These are phyloP conservation scores for Tricholauxania praeusta DNA, from an alignment of 2,888 invertebrate species.

Conservation along the genomic window DNA sequence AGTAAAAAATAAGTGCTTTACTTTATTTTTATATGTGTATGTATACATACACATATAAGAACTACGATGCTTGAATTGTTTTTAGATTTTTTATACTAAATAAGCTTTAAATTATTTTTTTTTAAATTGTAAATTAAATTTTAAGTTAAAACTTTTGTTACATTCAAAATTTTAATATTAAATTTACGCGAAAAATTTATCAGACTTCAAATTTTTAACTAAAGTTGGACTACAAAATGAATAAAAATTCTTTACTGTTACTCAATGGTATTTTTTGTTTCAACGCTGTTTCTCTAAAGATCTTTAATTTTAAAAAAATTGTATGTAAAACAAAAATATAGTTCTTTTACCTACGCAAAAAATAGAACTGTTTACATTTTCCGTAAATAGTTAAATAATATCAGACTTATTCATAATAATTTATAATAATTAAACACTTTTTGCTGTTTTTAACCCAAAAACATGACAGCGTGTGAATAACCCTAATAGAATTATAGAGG, in stretches of 20 bases:
- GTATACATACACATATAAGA: no score
- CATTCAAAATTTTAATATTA: slow-evolving; percentile 44
- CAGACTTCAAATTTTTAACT: slow-evolving; percentile 63
- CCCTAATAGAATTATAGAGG: no score
- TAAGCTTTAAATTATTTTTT: slow-evolving; percentile 8
- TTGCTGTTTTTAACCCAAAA: no score
- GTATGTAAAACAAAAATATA: slow-evolving; percentile 29
- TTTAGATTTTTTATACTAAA: slow-evolving; percentile 6
- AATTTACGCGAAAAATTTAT: slow-evolving; percentile 49
- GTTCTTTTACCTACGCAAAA: slow-evolving; percentile 7
- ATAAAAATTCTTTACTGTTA: slow-evolving; percentile 12
- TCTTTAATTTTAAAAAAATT: slow-evolving; percentile 20
- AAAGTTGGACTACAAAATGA: slow-evolving; percentile 56
- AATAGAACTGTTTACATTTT: no score
- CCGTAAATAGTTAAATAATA: no score
- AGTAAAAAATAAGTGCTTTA: slow-evolving; percentile 11
- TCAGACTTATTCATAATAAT: no score
- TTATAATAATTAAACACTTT: no score
- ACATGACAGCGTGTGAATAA: no score
- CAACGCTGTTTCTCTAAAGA: slow-evolving; percentile 21
- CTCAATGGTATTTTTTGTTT: slow-evolving; percentile 10
- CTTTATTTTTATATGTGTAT: not conserved
- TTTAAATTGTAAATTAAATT: slow-evolving; percentile 36
- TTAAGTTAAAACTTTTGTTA: slow-evolving; percentile 5
- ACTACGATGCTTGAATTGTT: not conserved